phyloP scores from a whole-genome alignment of 2,797 vertebrate genomes.

The Paratrypauchen microcephalus region DNA sequence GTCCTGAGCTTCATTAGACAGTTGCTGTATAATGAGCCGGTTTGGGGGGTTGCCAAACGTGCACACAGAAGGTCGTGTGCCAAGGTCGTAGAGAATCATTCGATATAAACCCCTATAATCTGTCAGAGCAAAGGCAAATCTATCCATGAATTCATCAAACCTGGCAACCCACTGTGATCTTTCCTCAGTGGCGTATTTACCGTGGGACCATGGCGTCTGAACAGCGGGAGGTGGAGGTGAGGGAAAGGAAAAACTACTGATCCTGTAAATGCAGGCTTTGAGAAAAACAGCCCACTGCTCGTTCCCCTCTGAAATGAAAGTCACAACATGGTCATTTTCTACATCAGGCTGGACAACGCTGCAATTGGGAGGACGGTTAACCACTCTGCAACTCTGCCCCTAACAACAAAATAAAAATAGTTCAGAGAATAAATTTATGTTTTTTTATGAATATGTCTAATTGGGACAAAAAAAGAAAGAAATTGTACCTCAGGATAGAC shows the following conservation, averaged over 20 bases:
- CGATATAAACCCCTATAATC: not conserved
- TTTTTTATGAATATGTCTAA: too few species aligned
- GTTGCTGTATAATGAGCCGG: constrained; percentile 2
- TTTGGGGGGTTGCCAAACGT: constrained; percentile 3
- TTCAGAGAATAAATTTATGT: not conserved
- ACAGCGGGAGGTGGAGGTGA: constrained; percentile 1
- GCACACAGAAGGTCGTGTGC: not conserved
- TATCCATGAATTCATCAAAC: constrained; percentile 6
- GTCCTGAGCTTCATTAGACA: not conserved
- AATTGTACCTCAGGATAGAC: too few species aligned
- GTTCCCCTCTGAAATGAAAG: not conserved
- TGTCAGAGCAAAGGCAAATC: constrained; percentile 5
- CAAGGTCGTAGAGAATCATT: constrained; percentile 1
- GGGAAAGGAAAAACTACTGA: not conserved
- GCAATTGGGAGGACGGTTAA: not conserved
- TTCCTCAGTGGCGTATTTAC: not conserved
- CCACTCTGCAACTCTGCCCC: not conserved
- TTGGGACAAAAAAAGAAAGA: too few species aligned
- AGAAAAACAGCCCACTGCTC: not conserved
- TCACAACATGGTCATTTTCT: not conserved
- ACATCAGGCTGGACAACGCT: not conserved
- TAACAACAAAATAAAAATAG: not conserved
- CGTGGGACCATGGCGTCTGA: not conserved
- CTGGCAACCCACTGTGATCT: constrained; percentile 5
- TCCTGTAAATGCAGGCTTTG: not conserved